Conservation (phyloP, 2,888 invertebrate genomes). For the Calephelis perditalis region DNA sequence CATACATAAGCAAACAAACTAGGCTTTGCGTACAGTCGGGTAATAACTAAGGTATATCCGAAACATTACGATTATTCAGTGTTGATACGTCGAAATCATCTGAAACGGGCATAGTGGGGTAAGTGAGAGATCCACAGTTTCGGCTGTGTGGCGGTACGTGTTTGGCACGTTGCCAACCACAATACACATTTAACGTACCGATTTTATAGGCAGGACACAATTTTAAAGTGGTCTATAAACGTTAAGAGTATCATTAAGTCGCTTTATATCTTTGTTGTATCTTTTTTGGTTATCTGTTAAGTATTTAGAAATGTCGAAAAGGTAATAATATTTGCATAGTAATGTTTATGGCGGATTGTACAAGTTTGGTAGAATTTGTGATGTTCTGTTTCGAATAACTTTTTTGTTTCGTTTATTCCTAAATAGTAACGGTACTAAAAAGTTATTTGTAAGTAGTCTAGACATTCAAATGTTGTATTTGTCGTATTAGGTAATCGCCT, state of each 20-base stretch:
- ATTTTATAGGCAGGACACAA: conserved; percentile 66
- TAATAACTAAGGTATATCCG: neutral
- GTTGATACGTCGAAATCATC: conserved; percentile 55
- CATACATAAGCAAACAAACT: conserved; percentile 8
- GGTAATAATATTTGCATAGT: conserved; percentile 16
- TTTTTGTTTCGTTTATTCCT: neutral
- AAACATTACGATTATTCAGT: conserved; percentile 19
- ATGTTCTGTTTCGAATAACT: conserved; percentile 7
- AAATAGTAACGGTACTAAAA: too few relatives aligned
- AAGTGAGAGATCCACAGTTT: conserved; percentile 59
- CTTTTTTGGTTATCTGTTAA: conserved; percentile 35
- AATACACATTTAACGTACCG: conserved; percentile 60
- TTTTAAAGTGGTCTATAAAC: conserved; percentile 66
- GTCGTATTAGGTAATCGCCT: too few relatives aligned
- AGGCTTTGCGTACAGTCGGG: neutral
- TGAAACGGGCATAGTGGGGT: conserved; percentile 39
- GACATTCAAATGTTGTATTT: too few relatives aligned
- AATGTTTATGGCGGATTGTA: conserved; percentile 13
- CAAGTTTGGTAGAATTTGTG: conserved; percentile 3
- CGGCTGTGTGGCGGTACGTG: conserved; percentile 50
- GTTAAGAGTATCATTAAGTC: conserved; percentile 60
- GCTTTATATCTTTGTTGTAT: conserved; percentile 35
- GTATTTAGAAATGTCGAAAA: conserved; percentile 17
- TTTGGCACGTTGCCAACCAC: conserved; percentile 61
- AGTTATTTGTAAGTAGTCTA: too few relatives aligned